Evolutionary conservation across 2,113 vertebrate species (phyloP).

Genomic region (Perca fluviatilis): DNA sequence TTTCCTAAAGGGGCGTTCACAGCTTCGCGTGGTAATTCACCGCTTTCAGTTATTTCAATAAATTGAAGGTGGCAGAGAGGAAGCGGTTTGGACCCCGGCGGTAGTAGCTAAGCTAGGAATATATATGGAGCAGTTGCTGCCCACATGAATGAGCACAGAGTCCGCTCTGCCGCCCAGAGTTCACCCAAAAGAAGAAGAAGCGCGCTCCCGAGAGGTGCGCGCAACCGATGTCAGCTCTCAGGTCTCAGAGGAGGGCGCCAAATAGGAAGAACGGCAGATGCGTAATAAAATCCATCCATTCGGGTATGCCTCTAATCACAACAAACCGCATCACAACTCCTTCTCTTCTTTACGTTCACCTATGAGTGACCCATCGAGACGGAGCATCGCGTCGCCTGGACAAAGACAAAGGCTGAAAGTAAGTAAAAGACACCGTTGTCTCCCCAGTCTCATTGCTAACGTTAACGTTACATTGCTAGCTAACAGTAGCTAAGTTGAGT

Average conservation of each 20-base stretch:
- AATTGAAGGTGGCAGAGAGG: too few species aligned
- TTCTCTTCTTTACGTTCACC: background rate
- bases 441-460: too few species aligned
- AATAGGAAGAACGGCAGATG: slow-evolving; percentile 66
- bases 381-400: background rate
- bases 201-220: slow-evolving; percentile 58
- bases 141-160: too few species aligned
- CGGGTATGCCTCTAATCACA: background rate
- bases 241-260: slow-evolving; percentile 64
- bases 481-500: slow-evolving; percentile 42
- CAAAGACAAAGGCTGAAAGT: slow-evolving; percentile 31
- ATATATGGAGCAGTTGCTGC: too few species aligned
- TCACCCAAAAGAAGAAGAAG: background rate
- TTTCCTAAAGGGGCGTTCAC: too few species aligned
- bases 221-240: slow-evolving; percentile 25
- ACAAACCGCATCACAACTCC: background rate
- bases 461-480: slow-evolving; percentile 14
- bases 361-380: slow-evolving; percentile 6
- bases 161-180: too few species aligned
- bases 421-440: background rate
- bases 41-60: too few species aligned
- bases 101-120: too few species aligned
- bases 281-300: background rate
- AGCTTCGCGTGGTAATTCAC: too few species aligned
- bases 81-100: too few species aligned